Evolutionary conservation across 2,113 vertebrate species (phyloP).

Genomic region (Naja naja): DNA sequence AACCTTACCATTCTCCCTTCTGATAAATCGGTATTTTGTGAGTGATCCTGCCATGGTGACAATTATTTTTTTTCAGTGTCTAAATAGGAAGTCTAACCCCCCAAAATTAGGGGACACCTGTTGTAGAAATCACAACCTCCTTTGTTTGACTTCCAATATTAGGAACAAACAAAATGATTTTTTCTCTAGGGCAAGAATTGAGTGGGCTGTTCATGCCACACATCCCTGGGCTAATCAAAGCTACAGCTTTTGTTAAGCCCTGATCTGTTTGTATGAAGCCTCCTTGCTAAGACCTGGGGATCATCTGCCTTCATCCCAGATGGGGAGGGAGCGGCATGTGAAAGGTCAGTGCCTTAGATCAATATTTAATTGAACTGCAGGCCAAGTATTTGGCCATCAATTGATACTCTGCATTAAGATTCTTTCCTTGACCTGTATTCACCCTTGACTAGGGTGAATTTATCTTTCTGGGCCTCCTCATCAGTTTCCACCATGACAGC

Average conservation of each 20-base stretch:
- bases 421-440: conserved; percentile 29
- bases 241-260: background rate
- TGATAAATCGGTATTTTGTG: background rate
- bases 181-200: background rate
- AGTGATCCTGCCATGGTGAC: background rate
- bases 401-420: background rate
- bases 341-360: conserved; percentile 40
- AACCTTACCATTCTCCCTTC: background rate
- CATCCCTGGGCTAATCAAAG: background rate
- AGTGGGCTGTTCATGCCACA: background rate
- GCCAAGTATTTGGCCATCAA: conserved; percentile 11
- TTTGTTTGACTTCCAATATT: background rate
- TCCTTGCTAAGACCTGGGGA: background rate
- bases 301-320: conserved; percentile 13
- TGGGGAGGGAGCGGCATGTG: conserved; percentile 27
- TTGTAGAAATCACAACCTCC: background rate
- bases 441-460: conserved; percentile 17
- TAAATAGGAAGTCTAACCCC: background rate
- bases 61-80: background rate
- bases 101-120: background rate
- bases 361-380: conserved; percentile 42
- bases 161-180: background rate
- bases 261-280: background rate
- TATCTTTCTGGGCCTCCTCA: conserved; percentile 2
- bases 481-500: conserved; percentile 47